Evolutionary conservation across 2,797 vertebrate species (phyloP), one percentile per base, ranked within the genome.

Genomic region (Paratrypauchen microcephalus): DNA sequence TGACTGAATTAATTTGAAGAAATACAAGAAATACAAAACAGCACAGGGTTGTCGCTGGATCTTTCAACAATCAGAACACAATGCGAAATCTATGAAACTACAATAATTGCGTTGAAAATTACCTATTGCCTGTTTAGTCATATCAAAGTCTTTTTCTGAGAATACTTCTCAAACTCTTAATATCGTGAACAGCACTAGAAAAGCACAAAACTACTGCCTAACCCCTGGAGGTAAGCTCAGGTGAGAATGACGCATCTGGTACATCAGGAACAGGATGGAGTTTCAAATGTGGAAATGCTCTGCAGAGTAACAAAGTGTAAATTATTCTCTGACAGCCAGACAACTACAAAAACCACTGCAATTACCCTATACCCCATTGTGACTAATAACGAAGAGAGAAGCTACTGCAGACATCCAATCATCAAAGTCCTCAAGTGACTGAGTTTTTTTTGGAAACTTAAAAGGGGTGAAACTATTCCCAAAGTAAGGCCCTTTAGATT

Each of bases 401-500:
- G 32, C 18, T 48, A 71, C 21, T 30, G 52, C 63, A 69, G 66
- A 78, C 41, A 61, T 52, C 61, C 48, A 65, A 67, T 78, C 70
- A 71, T 55, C 52, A 11, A 71, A 69, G 64, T 67, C 66, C 36
- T 18, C 9, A 16, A 72, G 13, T 65, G 64, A 73, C 76, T 65
- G 58, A 2, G 66, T 64, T 52, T 58, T 48, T 4, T 64, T 23
- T 2, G 39, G 63, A 39, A 69, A 23, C n/a, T 72, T 19, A 59
- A 55, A 73, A 65, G 71, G 69, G 50, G 26, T 61, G 3, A 59
- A 69, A 61, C 23, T 63, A 81, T 76, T 70, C 59, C 54, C 47
- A 64, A 71, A 71, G 16, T 55, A 52, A 59, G 30, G 30, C 65
- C 67, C 23, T 19, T 69, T 59, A 77, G 70, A 74, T 80, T 78